Evolutionary conservation across 2,113 vertebrate genomes (phyloP), one percentile per base, ranked within the genome.

Genomic region (Amphiprion percula): DNA sequence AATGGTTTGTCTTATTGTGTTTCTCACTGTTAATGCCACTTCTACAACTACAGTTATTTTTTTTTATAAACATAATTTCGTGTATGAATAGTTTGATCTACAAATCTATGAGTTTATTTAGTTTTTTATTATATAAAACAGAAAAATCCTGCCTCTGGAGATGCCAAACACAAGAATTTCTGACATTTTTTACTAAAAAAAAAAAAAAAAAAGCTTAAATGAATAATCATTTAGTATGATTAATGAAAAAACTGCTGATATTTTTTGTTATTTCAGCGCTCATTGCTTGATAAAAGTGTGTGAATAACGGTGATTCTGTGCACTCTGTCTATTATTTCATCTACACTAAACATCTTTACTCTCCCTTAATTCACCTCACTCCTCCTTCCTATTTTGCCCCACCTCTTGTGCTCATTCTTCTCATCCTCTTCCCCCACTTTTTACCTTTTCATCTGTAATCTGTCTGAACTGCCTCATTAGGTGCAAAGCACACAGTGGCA

Each of bases 401-500:
- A 26, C 11, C 24, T 46, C 10, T 44, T 8, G 9, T 5, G 4
- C 49, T 56, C 11, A 4, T 53, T 23, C 15, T 58, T 26, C 47
- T 28, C 30, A 17, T 24, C 24, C 16, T 39, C 19, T 24, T 14
- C 14, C 49, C 24, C 16, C 19, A 10, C 19, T 5, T 14, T 64
- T 41, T 39, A 6, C 28, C 30, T 41, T 30, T n/a, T 15, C 16
- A 14, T 46, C 47, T 47, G 44, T 21, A 46, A 64, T 67, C 55
- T 30, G 62, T 53, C 24, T 33, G 46, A 19, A 64, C 55, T 53
- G 15, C 26, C 69, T 83, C 69, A 75, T 80, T 47, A 77, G 53
- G 41, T 6, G 17, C 17, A 26, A 46, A 76, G 56, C 66, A 19
- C 54, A 30, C 21, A 62, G 65, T 58, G 55, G 49, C 49, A n/a